Conservation (phyloP, 2,113 vertebrate species). For the Brienomyrus brachyistius region DNA sequence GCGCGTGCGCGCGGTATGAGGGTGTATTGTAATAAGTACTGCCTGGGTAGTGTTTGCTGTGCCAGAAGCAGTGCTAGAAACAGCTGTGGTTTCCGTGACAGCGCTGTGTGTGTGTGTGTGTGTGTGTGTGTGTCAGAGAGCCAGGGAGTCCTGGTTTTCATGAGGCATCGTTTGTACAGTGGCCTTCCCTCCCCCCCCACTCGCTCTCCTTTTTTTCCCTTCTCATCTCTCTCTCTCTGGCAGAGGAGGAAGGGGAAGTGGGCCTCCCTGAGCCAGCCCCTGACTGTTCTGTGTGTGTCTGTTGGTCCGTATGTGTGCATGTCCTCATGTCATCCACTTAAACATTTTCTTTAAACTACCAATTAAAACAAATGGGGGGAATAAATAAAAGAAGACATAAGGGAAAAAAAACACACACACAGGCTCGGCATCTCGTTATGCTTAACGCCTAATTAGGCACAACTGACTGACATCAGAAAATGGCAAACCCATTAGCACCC, state of each 20-base stretch:
- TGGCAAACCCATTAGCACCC: neutral
- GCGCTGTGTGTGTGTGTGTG: neutral
- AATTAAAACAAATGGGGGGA: conserved; percentile 5
- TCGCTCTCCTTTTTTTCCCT: neutral
- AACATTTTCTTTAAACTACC: conserved; percentile 4
- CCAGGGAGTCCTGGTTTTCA: conserved; percentile 14
- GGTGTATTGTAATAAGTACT: neutral
- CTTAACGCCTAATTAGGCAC: conserved; percentile 7
- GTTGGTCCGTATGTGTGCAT: neutral
- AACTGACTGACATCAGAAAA: neutral
- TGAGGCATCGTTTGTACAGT: conserved; percentile 17
- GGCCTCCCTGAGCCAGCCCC: neutral
- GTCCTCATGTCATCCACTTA: neutral
- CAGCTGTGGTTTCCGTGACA: neutral
- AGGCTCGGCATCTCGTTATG: neutral
- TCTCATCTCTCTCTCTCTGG: neutral
- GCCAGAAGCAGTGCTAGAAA: neutral
- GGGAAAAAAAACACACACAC: neutral
- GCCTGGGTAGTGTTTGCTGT: conserved; percentile 3
- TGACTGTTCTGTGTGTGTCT: neutral
- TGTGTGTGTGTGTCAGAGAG: neutral
- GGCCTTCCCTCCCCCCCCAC: neutral
- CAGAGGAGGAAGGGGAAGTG: conserved; percentile 1
- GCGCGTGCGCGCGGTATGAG: neutral
- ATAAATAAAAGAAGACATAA: neutral